Conservation (phyloP, 2,888 invertebrate species). For the Liodrosophila aerea region DNA sequence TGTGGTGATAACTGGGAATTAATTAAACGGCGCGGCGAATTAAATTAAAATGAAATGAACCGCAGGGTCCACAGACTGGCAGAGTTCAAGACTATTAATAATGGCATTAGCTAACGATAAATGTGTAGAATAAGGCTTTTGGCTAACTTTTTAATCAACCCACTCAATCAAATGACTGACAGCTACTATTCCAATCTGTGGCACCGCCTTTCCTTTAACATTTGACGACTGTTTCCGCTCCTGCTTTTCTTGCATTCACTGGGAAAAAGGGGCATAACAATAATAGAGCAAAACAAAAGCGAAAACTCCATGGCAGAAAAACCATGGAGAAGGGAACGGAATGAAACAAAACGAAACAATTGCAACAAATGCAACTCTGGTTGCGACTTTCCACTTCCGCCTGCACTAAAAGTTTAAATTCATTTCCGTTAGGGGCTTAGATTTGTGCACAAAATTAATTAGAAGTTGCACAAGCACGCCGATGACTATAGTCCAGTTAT, state of each 20-base stretch:
- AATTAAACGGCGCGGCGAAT: conserved; percentile 75
- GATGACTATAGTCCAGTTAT: conserved; percentile 27
- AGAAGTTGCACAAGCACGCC: conserved; percentile 64
- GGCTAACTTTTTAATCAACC: conserved; percentile 19
- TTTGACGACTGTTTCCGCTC: conserved; percentile 45
- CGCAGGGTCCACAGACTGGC: conserved; percentile 29
- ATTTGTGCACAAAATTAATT: conserved; percentile 65
- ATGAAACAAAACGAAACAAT: conserved; percentile 46
- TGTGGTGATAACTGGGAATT: conserved; percentile 80
- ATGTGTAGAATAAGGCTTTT: not conserved
- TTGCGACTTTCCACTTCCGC: conserved; percentile 57
- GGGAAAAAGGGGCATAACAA: conserved; percentile 47
- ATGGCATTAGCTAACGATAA: conserved; percentile 21
- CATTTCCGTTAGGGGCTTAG: conserved; percentile 64
- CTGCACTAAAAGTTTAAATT: conserved; percentile 70
- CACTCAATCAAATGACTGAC: not conserved
- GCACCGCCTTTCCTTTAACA: conserved; percentile 7
- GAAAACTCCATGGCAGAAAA: conserved; percentile 6
- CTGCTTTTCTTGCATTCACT: conserved; percentile 29
- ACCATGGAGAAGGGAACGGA: conserved; percentile 12
- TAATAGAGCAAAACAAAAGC: conserved; percentile 33
- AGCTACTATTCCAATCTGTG: too few species aligned
- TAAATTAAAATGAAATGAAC: conserved; percentile 54
- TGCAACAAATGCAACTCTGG: conserved; percentile 61
- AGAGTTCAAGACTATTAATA: conserved; percentile 38